Evolutionary conservation across 2,797 vertebrate genomes (phyloP).

Genomic region (Sebastes cheni): DNA sequence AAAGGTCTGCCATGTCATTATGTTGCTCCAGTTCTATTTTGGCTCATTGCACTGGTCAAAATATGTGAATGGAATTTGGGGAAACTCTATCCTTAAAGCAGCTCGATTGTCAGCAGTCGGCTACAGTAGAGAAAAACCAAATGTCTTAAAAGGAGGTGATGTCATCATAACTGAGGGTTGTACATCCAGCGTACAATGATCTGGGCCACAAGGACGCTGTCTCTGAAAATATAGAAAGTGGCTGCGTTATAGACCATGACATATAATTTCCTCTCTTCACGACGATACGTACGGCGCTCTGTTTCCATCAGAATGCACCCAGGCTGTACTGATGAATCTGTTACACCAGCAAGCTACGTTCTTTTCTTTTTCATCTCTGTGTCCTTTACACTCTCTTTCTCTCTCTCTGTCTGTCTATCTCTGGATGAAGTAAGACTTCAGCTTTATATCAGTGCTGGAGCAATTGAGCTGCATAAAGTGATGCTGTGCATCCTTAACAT

Average conservation of each 20-base stretch:
- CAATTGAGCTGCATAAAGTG: constrained; percentile 42
- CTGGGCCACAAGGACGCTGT: constrained; percentile 57
- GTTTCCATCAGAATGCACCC: constrained; percentile 70
- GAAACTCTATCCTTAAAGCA: constrained; percentile 24
- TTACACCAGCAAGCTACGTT: constrained; percentile 44
- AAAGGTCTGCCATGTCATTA: constrained; percentile 15
- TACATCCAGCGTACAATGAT: constrained; percentile 52
- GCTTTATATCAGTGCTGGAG: constrained; percentile 26
- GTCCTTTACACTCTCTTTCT: constrained; percentile 28
- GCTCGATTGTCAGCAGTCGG: constrained; percentile 10
- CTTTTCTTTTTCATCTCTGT: constrained; percentile 38
- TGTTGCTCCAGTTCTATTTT: constrained; percentile 27
- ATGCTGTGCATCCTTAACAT: constrained; percentile 47
- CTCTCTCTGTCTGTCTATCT: constrained; percentile 13
- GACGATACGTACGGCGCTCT: constrained; percentile 45
- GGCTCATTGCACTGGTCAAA: constrained; percentile 2
- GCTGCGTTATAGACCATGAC: constrained; percentile 72
- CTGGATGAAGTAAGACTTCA: constrained; percentile 41
- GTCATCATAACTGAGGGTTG: constrained; percentile 46
- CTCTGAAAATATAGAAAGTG: constrained; percentile 65
- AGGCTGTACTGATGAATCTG: constrained; percentile 69
- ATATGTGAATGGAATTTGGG: constrained; percentile 6
- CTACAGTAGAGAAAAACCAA: constrained; percentile 15
- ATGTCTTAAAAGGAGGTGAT: constrained; percentile 40
- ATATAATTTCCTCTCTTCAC: constrained; percentile 70